Evolutionary conservation across 2,888 invertebrate genomes (phyloP), one percentile per base, ranked within the genome.

Genomic region (Portevinia maculata): DNA sequence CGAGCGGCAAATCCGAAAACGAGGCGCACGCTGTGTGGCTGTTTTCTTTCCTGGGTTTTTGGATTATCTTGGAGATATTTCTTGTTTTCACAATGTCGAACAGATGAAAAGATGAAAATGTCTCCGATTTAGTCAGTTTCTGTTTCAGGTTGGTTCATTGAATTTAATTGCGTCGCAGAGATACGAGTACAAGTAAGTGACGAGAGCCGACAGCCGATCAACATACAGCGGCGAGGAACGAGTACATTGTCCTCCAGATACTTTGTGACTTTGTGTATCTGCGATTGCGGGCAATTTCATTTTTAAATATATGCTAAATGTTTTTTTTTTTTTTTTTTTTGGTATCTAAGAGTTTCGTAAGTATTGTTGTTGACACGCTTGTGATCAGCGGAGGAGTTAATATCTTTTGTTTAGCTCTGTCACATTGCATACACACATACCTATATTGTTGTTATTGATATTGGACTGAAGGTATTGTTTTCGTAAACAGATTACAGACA

Each of bases 61-160:
- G 5, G 1, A 13, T 17, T 3, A 24, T 39, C 1, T 48, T 15
- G 39, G 32, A 28, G 41, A 30, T 7, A 13, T 70, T 73, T 65
- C 59, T 37, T 46, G 53, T 64, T 64, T 73, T 48, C 24, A 24
- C 55, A 62, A 55, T 37, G 62, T 34, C 8, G 28, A 24, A 21
- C 55, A 64, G 46, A 46, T 64, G 73, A 28, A 46, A 46, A 64
- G 46, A 46, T 64, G 73, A 28, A 46, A 46, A 28, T 24, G 24
- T 44, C 59, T 48, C 53, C n/a, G 44, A 4, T 34, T 15, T 3
- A 4, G 21, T 17, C 19, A 55, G 57, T 57, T 6, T 15, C 46
- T 11, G 50, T 30, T 60, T 52, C 71, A 71, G 73, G 73, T 73
- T 73, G 39, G 59, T 73, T 79, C 52, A 73, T 79, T 60, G 73